phyloP scores from a whole-genome alignment of 2,113 vertebrate genomes.

The Pelecanoides urinatrix region DNA sequence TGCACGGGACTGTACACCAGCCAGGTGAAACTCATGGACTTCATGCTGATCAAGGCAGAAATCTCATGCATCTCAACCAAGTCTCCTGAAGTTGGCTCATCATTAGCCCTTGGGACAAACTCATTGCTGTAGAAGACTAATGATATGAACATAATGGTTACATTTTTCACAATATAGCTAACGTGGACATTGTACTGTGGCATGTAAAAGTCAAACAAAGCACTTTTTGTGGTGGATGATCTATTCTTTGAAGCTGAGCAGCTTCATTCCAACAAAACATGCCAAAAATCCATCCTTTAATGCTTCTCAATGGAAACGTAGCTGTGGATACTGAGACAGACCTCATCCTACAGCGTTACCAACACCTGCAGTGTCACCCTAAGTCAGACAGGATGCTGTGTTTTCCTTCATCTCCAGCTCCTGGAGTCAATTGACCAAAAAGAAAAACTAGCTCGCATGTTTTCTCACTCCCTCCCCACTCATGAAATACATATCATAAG shows the following conservation, averaged over 20 bases:
- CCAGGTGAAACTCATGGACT: not conserved
- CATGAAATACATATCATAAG: not conserved
- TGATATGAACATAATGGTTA: not conserved
- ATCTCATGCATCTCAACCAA: not conserved
- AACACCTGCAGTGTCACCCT: not conserved
- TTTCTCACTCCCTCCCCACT: not conserved
- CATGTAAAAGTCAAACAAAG: not conserved
- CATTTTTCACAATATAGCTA: slow-evolving; percentile 11
- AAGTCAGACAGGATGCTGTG: accelerated
- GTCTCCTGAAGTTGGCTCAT: not conserved
- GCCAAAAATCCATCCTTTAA: not conserved
- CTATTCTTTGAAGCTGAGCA: not conserved
- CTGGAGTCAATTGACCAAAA: not conserved
- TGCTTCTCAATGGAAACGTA: not conserved
- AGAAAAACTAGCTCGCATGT: not conserved
- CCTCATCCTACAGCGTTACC: not conserved
- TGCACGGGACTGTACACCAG: not conserved
- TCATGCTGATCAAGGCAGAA: not conserved
- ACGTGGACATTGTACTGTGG: not conserved
- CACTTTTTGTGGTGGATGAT: not conserved
- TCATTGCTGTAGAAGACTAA: not conserved
- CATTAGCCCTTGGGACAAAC: not conserved
- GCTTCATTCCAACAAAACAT: not conserved
- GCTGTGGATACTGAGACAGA: not conserved
- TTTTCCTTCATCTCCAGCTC: not conserved